Conservation (phyloP, 2,797 vertebrate genomes). For the Dryobates pubescens region DNA sequence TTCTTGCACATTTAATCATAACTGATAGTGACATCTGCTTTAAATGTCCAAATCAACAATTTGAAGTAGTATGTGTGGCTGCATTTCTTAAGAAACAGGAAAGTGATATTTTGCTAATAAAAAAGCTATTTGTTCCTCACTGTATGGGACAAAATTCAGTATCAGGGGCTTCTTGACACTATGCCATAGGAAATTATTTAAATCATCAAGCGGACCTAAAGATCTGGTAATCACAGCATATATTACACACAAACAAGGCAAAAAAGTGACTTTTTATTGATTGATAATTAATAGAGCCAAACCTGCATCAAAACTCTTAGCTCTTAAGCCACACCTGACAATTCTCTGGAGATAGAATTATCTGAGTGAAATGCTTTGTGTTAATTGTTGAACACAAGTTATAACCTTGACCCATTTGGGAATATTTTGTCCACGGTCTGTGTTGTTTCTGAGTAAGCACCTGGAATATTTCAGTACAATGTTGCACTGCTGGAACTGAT, state of each 20-base stretch:
- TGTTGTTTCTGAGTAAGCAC: background rate
- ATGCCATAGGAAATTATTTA: slow-evolving; percentile 38
- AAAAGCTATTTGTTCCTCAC: slow-evolving; percentile 41
- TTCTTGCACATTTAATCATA: background rate
- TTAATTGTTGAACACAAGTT: background rate
- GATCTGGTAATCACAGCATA: background rate
- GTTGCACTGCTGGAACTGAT: background rate
- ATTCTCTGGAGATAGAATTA: background rate
- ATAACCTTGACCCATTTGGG: background rate
- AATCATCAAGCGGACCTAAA: slow-evolving; percentile 17
- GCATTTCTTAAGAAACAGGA: background rate
- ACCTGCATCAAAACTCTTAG: background rate
- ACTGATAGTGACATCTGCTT: slow-evolving; percentile 6
- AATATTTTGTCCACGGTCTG: background rate
- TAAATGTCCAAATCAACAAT: slow-evolving; percentile 46
- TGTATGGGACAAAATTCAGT: background rate
- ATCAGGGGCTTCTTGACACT: background rate
- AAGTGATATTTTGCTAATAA: slow-evolving; percentile 13
- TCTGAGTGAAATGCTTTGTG: background rate
- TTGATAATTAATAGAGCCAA: background rate
- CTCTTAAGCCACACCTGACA: background rate
- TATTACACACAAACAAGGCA: background rate
- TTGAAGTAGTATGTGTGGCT: background rate
- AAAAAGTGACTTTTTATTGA: background rate
- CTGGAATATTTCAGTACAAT: background rate